These are phyloP conservation scores for Thaumatotibia leucotreta DNA, from an alignment of 1,140 invertebrate genomes.

Conservation along the genomic window DNA sequence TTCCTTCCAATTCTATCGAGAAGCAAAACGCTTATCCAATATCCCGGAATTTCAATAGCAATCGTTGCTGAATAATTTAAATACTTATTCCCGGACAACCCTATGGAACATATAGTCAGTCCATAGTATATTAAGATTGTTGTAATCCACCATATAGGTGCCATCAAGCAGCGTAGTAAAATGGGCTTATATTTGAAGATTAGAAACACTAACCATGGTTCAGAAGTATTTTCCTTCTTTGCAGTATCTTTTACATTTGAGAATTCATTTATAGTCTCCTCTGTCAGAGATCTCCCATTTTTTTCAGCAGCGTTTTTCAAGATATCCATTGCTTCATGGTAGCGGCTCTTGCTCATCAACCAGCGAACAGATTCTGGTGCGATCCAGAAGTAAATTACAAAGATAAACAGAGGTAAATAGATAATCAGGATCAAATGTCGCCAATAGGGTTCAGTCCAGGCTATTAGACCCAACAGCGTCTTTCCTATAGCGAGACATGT, in stretches of 20 bases:
- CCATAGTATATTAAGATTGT: constrained; percentile 86
- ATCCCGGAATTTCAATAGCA: constrained; percentile 81
- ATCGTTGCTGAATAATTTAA: constrained; percentile 80
- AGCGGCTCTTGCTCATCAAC: constrained; percentile 81
- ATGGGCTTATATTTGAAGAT: constrained; percentile 76
- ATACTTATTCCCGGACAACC: constrained; percentile 80
- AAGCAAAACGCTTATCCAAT: constrained; percentile 65
- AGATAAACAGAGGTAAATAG: constrained; percentile 79
- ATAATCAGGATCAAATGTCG: constrained; percentile 78
- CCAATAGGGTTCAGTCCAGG: constrained; percentile 82
- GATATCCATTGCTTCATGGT: constrained; percentile 77
- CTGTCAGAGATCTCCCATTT: constrained; percentile 77
- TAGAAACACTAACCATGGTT: constrained; percentile 51
- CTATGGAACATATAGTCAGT: constrained; percentile 83
- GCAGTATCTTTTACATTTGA: not conserved
- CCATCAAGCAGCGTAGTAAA: constrained; percentile 77
- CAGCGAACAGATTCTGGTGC: constrained; percentile 81
- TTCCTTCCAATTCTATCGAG: constrained; percentile 39
- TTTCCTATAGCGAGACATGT: constrained; percentile 82
- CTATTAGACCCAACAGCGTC: constrained; percentile 78
- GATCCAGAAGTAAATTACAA: constrained; percentile 77
- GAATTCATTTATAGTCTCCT: constrained; percentile 60
- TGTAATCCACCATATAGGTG: constrained; percentile 81
- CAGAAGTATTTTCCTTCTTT: not conserved
- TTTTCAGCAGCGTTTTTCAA: constrained; percentile 77